Evolutionary conservation across 2,797 vertebrate species (phyloP), one percentile per base, ranked within the genome.

Genomic region (Odontamblyopus lacepedii): DNA sequence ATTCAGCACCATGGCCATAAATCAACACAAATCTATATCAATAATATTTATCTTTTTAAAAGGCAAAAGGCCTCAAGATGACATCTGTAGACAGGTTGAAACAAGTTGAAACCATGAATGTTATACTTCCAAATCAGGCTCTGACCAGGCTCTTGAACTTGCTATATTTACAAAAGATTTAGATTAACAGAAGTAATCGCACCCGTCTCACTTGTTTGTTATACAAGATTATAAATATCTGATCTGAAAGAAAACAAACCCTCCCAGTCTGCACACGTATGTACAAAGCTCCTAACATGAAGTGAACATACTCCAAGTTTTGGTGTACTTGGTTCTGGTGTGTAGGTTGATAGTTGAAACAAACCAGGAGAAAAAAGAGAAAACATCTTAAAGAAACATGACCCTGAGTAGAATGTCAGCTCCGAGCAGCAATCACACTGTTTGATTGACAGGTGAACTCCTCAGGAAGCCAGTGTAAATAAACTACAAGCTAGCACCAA

Each of bases 381-480:
- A 67, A 67, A 67, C 50, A 53, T 32, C 64, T 51, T 67, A 4
- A n/a, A 30, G 64, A 53, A 67, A 30, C 27, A 4, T 48, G 44
- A 48, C 44, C 44, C 44, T 15, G 44, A 48, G 64, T 29, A 29
- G 23, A 51, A 51, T 30, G 66, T 67, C 66, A 32, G 27, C 27
- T 19, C 26, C 9, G 44, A 67, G 15, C 27, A n/a, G 65, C 48
- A 67, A 12, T 48, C 44, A 15, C 16, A 48, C 44, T 67, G 53
- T 68, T 55, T 68, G 66, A 68, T 7, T 68, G 66, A 68, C 66
- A 67, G 29, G 50, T 3, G 65, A 53, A 30, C 48, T 67, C 65
- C 48, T 11, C 50, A 5, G 30, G 66, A 18, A 35, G 50, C 51
- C 12, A 56, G 51, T 12, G 29, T 68, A 56, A 56, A 68, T 56